Evolutionary conservation across 2,113 vertebrate genomes (phyloP), one percentile per base, ranked within the genome.

Genomic region (Numida meleagris): DNA sequence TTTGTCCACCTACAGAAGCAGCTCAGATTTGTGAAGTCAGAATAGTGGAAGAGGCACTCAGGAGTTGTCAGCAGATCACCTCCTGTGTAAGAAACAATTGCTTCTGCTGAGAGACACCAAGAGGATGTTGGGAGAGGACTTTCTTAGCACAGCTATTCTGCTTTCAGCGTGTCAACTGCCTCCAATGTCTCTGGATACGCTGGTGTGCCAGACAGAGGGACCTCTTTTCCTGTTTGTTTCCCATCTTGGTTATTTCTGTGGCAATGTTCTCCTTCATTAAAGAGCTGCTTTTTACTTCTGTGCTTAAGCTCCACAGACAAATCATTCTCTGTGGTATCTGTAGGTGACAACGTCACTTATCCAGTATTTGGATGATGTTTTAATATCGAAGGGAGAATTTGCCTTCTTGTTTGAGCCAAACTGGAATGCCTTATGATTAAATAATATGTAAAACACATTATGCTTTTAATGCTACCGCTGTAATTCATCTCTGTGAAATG

Each of bases 181-280:
- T 75, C 6, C 2, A 27, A 16, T 50, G 20, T 25, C 5, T 48
- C 14, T 38, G 45, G 18, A 38, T 53, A 36, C 20, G 31, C 4
- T 20, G 20, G 15, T 8, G 4, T 1, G 1, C 18, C 1, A 2
- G n/a, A 38, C 2, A 79, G 31, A 25, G 4, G 14, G 20, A 63
- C 4, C 1, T 4, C 67, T 42, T 31, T 6, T 82, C 11, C 7
- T 81, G n/a, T 57, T 80, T 4, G 31, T 74, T 81, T 51, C 27
- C 40, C 34, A 19, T 38, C n/a, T 31, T 65, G 8, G 3, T 17
- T 38, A 73, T 58, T 70, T 77, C 19, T 36, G 21, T 4, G 6
- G 9, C 19, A 15, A 43, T 51, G 8, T 34, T 88, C 29, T 59
- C 19, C 10, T 70, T 0, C 6, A 13, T 31, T n/a, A 65, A 81